Conservation (phyloP, 2,888 invertebrate species). For the Macaria notata region DNA sequence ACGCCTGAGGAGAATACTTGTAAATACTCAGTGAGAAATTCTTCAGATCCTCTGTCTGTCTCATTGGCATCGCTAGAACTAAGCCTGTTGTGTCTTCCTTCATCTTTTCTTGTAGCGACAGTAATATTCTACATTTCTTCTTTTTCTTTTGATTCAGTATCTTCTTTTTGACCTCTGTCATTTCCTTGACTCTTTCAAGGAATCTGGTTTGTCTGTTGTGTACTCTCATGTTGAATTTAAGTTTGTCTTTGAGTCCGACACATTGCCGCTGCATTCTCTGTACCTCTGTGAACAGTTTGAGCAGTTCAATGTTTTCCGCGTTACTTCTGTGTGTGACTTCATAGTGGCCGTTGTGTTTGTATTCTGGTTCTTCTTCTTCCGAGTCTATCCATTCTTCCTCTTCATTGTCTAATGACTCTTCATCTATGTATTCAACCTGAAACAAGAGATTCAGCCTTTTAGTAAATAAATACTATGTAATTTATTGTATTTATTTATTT, state of each 20-base stretch:
- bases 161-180: conserved; percentile 65
- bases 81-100: conserved; percentile 69
- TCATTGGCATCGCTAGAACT: conserved; percentile 71
- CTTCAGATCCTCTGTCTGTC: conserved; percentile 72
- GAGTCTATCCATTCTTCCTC: conserved; percentile 58
- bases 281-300: conserved; percentile 69
- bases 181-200: conserved; percentile 57
- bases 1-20: conserved; percentile 75
- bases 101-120: conserved; percentile 72
- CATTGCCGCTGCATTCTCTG: conserved; percentile 69
- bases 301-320: conserved; percentile 47
- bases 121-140: conserved; percentile 68
- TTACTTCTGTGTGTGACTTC: conserved; percentile 23
- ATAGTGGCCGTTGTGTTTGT: conserved; percentile 23
- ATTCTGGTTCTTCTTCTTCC: conserved; percentile 45
- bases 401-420: conserved; percentile 66
- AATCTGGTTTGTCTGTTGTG: conserved; percentile 64
- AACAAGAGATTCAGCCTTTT: conserved; percentile 8
- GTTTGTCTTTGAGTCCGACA: conserved; percentile 58
- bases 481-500: too few relatives aligned
- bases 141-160: conserved; percentile 65
- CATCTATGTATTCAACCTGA: conserved; percentile 77
- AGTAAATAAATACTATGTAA: too few relatives aligned
- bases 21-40: conserved; percentile 73
- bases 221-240: conserved; percentile 62